Conservation (phyloP, 2,797 vertebrate genomes). For the Acanthurus tractus region DNA sequence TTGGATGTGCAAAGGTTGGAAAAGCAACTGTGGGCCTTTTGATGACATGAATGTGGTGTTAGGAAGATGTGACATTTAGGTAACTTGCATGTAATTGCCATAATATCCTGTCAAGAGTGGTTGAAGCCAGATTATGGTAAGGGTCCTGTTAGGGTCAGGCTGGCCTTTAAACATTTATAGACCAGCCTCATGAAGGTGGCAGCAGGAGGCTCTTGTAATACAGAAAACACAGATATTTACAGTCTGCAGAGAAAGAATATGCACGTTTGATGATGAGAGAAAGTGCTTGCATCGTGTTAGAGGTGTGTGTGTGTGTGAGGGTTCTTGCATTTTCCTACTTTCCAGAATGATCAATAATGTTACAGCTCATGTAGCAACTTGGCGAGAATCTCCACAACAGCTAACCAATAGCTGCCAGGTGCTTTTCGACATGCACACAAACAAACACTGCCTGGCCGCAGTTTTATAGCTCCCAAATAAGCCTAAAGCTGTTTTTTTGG, state of each 20-base stretch:
- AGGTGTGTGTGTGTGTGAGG: not conserved
- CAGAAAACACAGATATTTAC: not conserved
- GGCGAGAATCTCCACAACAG: constrained; percentile 45
- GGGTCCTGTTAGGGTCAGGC: constrained; percentile 20
- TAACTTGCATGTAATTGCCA: constrained; percentile 3
- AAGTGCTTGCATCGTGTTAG: not conserved
- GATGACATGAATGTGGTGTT: constrained; percentile 43
- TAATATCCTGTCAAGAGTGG: constrained; percentile 12
- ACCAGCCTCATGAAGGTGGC: not conserved
- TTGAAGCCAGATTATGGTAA: constrained; percentile 25
- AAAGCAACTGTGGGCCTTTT: constrained; percentile 44
- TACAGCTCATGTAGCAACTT: constrained; percentile 50
- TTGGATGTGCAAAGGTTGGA: constrained; percentile 39
- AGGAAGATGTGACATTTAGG: constrained; percentile 57
- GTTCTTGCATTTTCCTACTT: not conserved
- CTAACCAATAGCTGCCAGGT: constrained; percentile 45
- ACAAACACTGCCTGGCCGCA: constrained; percentile 44
- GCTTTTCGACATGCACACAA: constrained; percentile 57
- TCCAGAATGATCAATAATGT: constrained; percentile 51
- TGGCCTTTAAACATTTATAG: constrained; percentile 24
- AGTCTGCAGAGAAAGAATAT: not conserved
- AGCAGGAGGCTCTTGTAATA: not conserved
- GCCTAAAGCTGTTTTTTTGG: constrained; percentile 52
- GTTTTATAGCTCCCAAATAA: constrained; percentile 55
- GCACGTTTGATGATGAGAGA: not conserved